Evolutionary conservation across 1,140 invertebrate genomes (phyloP).

Genomic region (Neodiprion pinetum): DNA sequence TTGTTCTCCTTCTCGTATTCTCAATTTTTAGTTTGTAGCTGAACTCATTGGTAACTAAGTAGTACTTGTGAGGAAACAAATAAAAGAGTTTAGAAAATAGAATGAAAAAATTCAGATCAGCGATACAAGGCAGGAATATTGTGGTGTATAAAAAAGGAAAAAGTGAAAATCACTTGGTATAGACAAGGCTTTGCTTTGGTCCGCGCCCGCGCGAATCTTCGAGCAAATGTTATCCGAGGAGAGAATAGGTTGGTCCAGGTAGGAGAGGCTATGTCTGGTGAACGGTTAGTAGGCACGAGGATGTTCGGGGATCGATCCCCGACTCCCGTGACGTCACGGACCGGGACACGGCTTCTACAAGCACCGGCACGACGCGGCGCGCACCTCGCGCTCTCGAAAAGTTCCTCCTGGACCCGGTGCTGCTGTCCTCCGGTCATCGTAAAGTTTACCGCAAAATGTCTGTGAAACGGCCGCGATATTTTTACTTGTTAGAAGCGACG

Average conservation of each 20-base stretch:
- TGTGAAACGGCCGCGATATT: neutral
- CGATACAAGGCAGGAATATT: too few species aligned
- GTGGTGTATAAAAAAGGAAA: too few species aligned
- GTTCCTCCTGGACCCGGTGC: neutral
- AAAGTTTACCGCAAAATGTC: neutral
- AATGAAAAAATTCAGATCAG: too few species aligned
- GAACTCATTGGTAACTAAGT: too few species aligned
- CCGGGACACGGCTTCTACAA: conserved; percentile 41
- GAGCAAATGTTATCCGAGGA: conserved; percentile 6
- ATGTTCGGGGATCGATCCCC: conserved; percentile 52
- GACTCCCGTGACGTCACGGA: conserved; percentile 51
- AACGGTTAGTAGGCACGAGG: conserved; percentile 36
- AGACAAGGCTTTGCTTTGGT: neutral
- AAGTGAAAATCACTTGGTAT: too few species aligned
- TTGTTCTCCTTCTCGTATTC: too few species aligned
- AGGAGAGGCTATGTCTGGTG: conserved; percentile 41
- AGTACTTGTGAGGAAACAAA: too few species aligned
- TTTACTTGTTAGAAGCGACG: neutral
- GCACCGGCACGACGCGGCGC: neutral
- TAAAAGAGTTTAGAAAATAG: too few species aligned
- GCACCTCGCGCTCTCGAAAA: conserved; percentile 1
- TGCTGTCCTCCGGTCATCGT: neutral
- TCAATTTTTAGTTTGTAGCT: too few species aligned
- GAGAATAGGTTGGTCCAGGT: conserved; percentile 11
- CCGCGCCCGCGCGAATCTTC: neutral